Conservation (phyloP, 2,797 vertebrate species). For the Choloepus didactylus region DNA sequence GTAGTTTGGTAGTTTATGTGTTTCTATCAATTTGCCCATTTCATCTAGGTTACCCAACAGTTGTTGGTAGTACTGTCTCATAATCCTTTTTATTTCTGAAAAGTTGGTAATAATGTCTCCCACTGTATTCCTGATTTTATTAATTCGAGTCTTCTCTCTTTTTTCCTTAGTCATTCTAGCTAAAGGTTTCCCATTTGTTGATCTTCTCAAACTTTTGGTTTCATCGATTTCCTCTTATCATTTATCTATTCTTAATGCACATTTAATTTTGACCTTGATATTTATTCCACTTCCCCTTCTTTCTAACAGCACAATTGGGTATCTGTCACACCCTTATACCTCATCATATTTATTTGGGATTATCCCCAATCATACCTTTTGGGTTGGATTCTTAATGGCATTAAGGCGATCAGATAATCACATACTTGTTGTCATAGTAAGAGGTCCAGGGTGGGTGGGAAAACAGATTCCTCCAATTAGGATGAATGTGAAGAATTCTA, state of each 20-base stretch:
- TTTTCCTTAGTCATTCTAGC: no score
- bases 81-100: no score
- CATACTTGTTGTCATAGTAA: background rate
- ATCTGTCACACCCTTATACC: background rate
- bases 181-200: no score
- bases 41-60: no score
- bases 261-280: background rate
- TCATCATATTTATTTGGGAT: background rate
- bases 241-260: background rate
- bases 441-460: background rate
- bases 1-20: no score
- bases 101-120: no score
- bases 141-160: no score
- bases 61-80: no score
- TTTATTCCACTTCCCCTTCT: background rate
- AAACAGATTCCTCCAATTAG: background rate
- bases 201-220: no score
- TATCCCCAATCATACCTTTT: background rate
- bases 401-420: background rate
- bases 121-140: no score
- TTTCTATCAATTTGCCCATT: no score
- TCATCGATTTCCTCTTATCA: no score
- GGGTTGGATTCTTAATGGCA: background rate
- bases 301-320: background rate
- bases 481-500: background rate